Percentiles rank a stretch among this genome's conserved stretches.
Evolutionary conservation across 2,113 vertebrate genomes (phyloP).

Genomic region (Machaerirhynchus nigripectus): DNA sequence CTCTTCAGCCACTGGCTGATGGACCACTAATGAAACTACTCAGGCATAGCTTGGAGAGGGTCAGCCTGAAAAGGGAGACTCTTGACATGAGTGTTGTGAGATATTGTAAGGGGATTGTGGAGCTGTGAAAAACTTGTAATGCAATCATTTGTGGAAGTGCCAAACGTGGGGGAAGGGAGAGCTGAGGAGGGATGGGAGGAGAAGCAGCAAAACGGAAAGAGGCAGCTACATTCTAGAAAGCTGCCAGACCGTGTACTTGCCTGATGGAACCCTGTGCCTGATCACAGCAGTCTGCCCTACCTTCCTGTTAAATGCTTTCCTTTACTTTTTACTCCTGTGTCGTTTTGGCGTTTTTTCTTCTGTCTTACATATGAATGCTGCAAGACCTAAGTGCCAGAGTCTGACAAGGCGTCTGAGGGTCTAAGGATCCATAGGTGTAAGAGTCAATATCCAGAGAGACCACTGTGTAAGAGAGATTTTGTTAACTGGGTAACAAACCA

Average conservation of each 20-base stretch:
- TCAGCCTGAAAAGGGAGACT: not conserved
- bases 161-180: accelerated
- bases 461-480: not conserved
- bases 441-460: not conserved
- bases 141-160: not conserved
- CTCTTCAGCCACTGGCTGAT: not conserved
- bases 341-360: not conserved
- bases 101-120: not conserved
- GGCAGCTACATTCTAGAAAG: accelerated
- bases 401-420: not conserved
- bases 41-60: not conserved
- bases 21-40: not conserved
- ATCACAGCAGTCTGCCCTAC: not conserved
- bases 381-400: not conserved
- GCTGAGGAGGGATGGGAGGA: not conserved
- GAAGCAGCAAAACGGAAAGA: not conserved
- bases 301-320: not conserved
- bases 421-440: accelerated
- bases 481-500: not conserved
- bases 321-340: not conserved
- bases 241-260: accelerated
- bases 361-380: not conserved
- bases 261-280: not conserved
- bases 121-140: not conserved
- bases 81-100: not conserved